Percentiles rank a stretch among this genome's conserved stretches.
Evolutionary conservation across 2,888 invertebrate genomes (phyloP).

Genomic region (Drosophila paranaensis): DNA sequence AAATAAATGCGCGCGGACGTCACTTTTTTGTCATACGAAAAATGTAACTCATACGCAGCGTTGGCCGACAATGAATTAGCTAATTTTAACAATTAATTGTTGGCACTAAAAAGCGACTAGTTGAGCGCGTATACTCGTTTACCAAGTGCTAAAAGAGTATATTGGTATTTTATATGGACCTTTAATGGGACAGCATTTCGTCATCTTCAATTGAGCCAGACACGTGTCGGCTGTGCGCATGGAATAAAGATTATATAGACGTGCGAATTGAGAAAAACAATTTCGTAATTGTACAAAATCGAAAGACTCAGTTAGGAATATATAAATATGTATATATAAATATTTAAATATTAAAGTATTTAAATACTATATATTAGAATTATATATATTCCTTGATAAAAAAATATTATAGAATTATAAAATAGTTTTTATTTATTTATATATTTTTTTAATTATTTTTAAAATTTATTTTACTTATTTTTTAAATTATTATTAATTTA

Average conservation of each 20-base stretch:
- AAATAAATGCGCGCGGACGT: conserved; percentile 11
- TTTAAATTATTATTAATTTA: too few relatives aligned
- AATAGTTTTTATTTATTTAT: too few relatives aligned
- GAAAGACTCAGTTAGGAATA: background rate
- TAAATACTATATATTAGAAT: background rate
- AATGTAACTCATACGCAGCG: conserved; percentile 33
- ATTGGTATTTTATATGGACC: background rate
- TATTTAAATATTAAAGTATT: too few relatives aligned
- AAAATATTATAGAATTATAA: too few relatives aligned
- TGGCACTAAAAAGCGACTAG: conserved; percentile 10
- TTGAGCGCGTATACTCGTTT: background rate
- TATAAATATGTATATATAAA: background rate
- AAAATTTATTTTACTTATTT: too few relatives aligned
- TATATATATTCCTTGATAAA: too few relatives aligned
- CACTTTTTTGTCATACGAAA: conserved; percentile 4
- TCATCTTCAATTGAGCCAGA: background rate
- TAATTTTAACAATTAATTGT: conserved; percentile 19
- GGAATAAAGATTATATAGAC: background rate
- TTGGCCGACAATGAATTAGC: conserved; percentile 22
- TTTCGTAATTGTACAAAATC: background rate
- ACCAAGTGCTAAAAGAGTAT: background rate
- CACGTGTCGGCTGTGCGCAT: background rate
- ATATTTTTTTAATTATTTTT: too few relatives aligned
- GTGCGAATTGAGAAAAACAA: background rate
- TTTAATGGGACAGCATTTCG: background rate